Percentiles rank a stretch among this genome's conserved stretches.
Evolutionary conservation across 2,113 vertebrate species (phyloP).

Genomic region (Callipepla squamata): DNA sequence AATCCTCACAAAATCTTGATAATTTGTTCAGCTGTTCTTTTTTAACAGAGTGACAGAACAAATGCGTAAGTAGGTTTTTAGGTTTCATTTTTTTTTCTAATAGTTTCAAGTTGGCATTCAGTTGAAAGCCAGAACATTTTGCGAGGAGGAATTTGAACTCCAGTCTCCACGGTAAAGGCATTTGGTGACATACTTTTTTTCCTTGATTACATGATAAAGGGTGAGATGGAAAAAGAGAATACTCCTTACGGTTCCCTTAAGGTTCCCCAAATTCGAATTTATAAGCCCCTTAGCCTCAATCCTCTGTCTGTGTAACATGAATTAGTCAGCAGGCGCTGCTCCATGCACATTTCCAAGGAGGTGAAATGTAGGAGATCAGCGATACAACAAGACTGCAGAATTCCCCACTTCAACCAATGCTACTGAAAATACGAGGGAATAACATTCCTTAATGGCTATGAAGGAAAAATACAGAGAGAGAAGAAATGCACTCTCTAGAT

Average conservation of each 20-base stretch:
- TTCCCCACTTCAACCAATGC: neutral
- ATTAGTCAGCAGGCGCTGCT: neutral
- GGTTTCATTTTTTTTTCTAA: neutral
- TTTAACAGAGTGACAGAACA: conserved; percentile 65
- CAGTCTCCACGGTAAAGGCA: neutral
- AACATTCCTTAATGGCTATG: neutral
- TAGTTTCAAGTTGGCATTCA: conserved; percentile 6
- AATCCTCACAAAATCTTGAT: conserved; percentile 70
- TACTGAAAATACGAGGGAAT: neutral
- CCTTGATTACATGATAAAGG: neutral
- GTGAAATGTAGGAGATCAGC: neutral
- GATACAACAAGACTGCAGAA: neutral
- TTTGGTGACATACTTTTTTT: neutral
- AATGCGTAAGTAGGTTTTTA: conserved; percentile 10
- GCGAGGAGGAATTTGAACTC: neutral
- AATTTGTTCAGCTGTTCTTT: conserved; percentile 76
- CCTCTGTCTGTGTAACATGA: neutral
- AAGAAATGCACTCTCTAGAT: neutral
- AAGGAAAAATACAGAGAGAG: neutral
- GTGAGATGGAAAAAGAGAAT: neutral
- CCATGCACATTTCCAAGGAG: neutral
- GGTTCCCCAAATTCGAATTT: neutral
- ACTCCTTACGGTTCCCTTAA: neutral
- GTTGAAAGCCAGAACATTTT: neutral
- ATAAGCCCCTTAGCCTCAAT: neutral